Evolutionary conservation across 1,140 invertebrate species (phyloP), one percentile per base, ranked within the genome.

Genomic region (Bombus turneri): DNA sequence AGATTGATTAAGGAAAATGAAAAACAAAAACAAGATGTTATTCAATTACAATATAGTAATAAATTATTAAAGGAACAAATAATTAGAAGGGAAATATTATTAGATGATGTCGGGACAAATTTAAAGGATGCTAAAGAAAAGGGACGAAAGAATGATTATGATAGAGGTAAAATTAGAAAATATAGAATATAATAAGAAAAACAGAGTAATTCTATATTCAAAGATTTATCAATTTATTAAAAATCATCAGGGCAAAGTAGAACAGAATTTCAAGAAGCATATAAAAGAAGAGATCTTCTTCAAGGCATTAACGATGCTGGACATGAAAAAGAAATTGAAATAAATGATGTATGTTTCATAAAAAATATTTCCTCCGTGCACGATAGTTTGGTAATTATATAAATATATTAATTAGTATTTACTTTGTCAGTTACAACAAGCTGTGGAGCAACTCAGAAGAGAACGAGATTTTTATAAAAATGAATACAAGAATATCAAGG

Each of bases 401-500:
- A 53, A 62, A 72, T 47, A 25, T 71, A 28, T 39, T 41, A 68
- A 31, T 2, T 59, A 39, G 74, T 68, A 53, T 72, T 64, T 76
- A 39, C 3, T 59, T 37, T 39, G 8, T 34, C 69, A 95, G 90
- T 81, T 93, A 39, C 92, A 93, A 83, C 92, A 93, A 28, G 89
- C 89, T 47, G 91, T 95, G 69, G 92, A 93, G 74, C 93, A 92
- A 80, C 73, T 95, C 57, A 94, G 94, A 82, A 81, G 90, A n/a
- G 96, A 96, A 91, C 94, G 94, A 66, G 95, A 96, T 87, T 95
- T 95, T 91, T 96, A 95, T 69, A 95, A 93, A 92, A 93, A 94
- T 43, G 95, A 96, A 90, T 96, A 95, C 85, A 93, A 93, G 8
- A 94, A 93, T 81, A 88, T 95, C 22, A 93, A 94, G 77, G 94